A percentile compares a stretch with the other conserved stretches of the same genome.
Conservation (phyloP, 2,888 invertebrate genomes). For the Amphipoea oculea region DNA sequence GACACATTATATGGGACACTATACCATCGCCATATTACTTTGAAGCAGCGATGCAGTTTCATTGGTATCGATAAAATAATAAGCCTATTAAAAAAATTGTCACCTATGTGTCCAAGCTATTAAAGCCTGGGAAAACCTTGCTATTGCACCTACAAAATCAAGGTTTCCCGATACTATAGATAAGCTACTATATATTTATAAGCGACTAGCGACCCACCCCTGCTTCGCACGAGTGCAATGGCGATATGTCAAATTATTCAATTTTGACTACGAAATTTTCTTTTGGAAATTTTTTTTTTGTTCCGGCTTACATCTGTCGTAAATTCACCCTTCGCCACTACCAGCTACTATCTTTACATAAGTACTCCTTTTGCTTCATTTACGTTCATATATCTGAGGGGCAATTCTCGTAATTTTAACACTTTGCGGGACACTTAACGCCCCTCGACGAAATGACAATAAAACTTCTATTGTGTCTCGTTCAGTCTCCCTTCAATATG, state of each 20-base stretch:
- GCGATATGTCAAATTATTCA: neutral
- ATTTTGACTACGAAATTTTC: too few relatives aligned
- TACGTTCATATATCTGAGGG: neutral
- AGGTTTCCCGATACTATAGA: neutral
- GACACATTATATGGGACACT: neutral
- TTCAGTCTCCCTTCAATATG: too few relatives aligned
- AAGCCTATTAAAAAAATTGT: conserved; percentile 11
- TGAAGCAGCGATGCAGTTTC: neutral
- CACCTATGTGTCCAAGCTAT: neutral
- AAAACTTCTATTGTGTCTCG: too few relatives aligned
- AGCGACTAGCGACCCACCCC: neutral
- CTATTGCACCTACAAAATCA: conserved; percentile 3
- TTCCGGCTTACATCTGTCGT: too few relatives aligned
- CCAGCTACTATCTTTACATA: neutral
- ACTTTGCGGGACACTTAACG: too few relatives aligned
- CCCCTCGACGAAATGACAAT: too few relatives aligned
- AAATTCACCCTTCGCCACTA: too few relatives aligned
- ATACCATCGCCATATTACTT: neutral
- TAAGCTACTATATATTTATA: neutral
- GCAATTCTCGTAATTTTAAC: neutral
- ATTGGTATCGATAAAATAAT: conserved; percentile 13
- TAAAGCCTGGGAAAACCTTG: neutral
- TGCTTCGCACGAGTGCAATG: neutral
- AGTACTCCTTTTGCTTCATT: neutral
- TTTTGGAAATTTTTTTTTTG: too few relatives aligned